These are phyloP conservation scores for Gonioctena quinquepunctata DNA, from an alignment of 1,140 invertebrate species.

Conservation along the genomic window DNA sequence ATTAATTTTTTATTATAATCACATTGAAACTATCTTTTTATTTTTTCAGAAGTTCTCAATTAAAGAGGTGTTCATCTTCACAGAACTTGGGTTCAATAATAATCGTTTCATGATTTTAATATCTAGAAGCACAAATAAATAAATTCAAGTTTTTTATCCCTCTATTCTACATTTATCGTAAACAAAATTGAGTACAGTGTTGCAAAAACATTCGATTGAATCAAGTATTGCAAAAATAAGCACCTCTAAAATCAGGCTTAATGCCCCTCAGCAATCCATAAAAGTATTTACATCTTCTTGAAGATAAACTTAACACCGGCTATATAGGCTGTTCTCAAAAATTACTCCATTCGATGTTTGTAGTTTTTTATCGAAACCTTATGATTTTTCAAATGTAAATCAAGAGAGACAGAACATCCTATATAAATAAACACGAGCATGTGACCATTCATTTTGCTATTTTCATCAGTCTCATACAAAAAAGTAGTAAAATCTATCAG, in stretches of 20 bases:
- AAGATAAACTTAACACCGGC: slow-evolving; percentile 35
- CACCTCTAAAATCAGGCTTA: slow-evolving; percentile 36
- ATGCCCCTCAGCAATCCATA: slow-evolving; percentile 43
- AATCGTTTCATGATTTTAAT: no score
- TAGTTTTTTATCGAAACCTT: no score
- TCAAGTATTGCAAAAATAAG: no score
- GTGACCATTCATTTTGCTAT: slow-evolving; percentile 24
- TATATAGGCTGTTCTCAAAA: not conserved
- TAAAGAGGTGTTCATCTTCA: not conserved
- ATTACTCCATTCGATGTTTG: no score
- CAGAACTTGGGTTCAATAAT: no score
- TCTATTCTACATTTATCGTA: no score
- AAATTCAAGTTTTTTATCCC: no score
- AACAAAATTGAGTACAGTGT: no score
- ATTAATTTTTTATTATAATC: slow-evolving; percentile 32
- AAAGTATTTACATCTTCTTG: slow-evolving; percentile 47
- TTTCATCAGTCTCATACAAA: slow-evolving; percentile 50
- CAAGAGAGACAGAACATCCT: not conserved
- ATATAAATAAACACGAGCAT: slow-evolving; percentile 23
- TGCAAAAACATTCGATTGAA: no score
- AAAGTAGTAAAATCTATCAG: slow-evolving; percentile 53
- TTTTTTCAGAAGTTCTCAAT: not conserved
- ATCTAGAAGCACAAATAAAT: no score
- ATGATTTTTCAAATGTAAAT: not conserved
- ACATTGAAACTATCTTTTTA: slow-evolving; percentile 31